Evolutionary conservation across 2,797 vertebrate species (phyloP), one percentile per base, ranked within the genome.

Genomic region (Chlorospingus flavigularis): DNA sequence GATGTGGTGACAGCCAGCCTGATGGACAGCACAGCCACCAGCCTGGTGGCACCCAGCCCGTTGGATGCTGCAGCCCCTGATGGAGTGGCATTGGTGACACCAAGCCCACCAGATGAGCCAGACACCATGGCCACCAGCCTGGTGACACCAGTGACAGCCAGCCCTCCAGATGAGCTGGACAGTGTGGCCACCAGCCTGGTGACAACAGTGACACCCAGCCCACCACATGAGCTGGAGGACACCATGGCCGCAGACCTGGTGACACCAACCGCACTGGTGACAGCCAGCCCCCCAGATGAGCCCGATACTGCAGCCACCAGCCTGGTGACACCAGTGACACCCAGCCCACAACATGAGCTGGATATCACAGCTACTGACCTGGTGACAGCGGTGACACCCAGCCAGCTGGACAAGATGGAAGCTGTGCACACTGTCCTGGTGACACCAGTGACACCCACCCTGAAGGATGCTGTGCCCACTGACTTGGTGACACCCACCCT

Each of bases 301-400:
- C 48, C 1, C 0, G 47, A 48, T 7, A 16, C 24, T 0, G 0
- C 6, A 13, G 30, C 51, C n/a, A 12, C 42, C 0, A 2, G 33
- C 7, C 23, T 5, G 39, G 40, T 21, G 15, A 4, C 54, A 21
- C 10, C 3, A 1, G 40, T 61, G 48, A 14, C 21, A 3, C 17
- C 31, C 1, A 75, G n/a, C 43, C 18, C 2, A 0, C 7, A 7
- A 3, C 1, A 23, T 11, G 73, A 42, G 7, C 28, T 7, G 2
- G 51, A 10, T 7, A 1, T 7, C 0, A 2, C 1, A 0, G 33
- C 23, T 13, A 4, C 31, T 1, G 14, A 30, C 5, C 28, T 4
- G 16, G 74, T 61, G 81, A 28, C 78, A 9, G 10, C 7, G 0
- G 37, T 39, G 65, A 16, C 73, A 11, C 15, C 40, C 2, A 18